These are phyloP conservation scores for Cygnus buccinator DNA, from an alignment of 2,113 vertebrate genomes.

Conservation along the genomic window DNA sequence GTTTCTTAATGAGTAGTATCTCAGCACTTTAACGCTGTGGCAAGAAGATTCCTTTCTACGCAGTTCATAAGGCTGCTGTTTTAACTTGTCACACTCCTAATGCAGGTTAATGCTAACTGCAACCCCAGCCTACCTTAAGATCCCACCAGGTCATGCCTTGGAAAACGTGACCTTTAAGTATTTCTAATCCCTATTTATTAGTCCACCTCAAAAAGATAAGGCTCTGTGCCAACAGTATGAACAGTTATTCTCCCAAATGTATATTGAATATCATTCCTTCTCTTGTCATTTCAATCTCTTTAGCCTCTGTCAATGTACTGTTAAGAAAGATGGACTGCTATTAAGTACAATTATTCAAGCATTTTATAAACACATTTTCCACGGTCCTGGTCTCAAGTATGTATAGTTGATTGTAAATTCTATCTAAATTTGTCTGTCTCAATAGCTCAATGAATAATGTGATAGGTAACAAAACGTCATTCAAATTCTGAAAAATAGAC, in stretches of 20 bases:
- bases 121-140: slow-evolving; percentile 49
- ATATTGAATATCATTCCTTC: background rate
- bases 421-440: background rate
- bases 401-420: background rate
- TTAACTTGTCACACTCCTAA: slow-evolving; percentile 43
- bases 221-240: slow-evolving; percentile 12
- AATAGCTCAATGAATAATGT: background rate
- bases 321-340: background rate
- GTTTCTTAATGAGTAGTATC: background rate
- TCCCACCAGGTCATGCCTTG: slow-evolving; percentile 25
- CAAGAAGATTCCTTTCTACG: background rate
- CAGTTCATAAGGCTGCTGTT: background rate
- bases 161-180: slow-evolving; percentile 62
- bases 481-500: background rate
- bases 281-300: background rate
- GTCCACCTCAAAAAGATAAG: slow-evolving; percentile 27
- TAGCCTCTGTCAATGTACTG: background rate
- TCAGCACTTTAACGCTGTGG: background rate
- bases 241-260: slow-evolving; percentile 30
- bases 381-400: background rate
- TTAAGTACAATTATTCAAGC: slow-evolving; percentile 16
- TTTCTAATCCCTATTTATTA: slow-evolving; percentile 33
- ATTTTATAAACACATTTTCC: background rate
- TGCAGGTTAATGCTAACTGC: slow-evolving; percentile 42
- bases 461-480: background rate